Evolutionary conservation across 1,140 invertebrate genomes (phyloP), one percentile per base, ranked within the genome.

Genomic region (Solenopsis fugax): DNA sequence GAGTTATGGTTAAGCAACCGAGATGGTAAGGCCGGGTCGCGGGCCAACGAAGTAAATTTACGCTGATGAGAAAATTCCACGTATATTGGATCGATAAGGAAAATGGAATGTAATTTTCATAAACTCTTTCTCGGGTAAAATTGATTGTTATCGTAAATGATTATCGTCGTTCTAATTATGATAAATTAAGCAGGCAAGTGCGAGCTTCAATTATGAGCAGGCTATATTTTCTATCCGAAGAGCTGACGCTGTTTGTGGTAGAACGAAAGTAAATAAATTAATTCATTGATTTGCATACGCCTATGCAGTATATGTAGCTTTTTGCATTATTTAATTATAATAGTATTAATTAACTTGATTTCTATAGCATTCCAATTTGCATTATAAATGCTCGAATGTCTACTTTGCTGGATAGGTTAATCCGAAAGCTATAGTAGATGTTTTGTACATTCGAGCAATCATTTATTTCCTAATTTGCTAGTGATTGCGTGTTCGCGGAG

Each of bases 11-110:
- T 84, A 82, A 84, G 72, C 85, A 60, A 56, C 60, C 60, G 58
- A 34, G 81, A 62, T 82, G 45, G 34, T 62, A 24, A 54, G 12
- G 29, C n/a, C 34, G 50, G 45, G 34, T 48, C 58, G 64, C 9
- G 58, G 69, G 62, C 75, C 86, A 76, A 90, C 86, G 60, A 86
- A 90, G 88, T 88, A 87, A 90, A 90, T 90, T 90, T 90, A 90
- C 88, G 89, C 89, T 89, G 88, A 90, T 90, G 89, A 90, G 80
- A 90, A 90, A 90, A 90, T 90, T 90, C 88, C 80, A 64, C 54
- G 69, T 87, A 62, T 85, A 85, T 90, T 62, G 65, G 69, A 87
- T 90, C 52, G 86, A 45, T 41, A 64, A 58, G 60, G 73, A 72
- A 73, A 60, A 80, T 56, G 75, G 56, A 90, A 90, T 87, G 65